phyloP scores from a whole-genome alignment of 2,797 vertebrate genomes.

The Masticophis lateralis region DNA sequence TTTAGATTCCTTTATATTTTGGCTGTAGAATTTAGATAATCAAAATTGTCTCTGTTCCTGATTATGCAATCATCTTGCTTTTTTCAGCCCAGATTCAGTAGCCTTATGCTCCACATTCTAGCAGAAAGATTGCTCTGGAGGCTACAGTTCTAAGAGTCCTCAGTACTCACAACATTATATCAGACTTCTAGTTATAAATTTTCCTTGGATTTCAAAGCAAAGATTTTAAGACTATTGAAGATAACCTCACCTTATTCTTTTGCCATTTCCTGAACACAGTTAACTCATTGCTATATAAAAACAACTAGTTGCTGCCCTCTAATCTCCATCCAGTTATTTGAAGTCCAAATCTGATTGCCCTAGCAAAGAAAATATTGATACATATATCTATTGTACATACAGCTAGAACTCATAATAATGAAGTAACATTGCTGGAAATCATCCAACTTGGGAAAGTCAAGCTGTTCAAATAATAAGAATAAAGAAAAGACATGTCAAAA shows the following conservation, averaged over 20 bases:
- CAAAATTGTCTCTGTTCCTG: background rate
- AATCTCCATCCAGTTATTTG: background rate
- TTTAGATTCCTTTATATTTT: background rate
- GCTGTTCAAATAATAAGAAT: background rate
- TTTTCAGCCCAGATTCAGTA: background rate
- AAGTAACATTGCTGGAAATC: background rate
- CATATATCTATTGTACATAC: background rate
- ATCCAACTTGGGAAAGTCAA: background rate
- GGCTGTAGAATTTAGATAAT: background rate
- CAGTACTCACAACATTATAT: background rate
- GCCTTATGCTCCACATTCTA: background rate
- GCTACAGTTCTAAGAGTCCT: background rate
- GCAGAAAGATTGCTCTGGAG: background rate
- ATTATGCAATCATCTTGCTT: background rate
- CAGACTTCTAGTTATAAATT: background rate
- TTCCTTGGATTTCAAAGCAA: background rate
- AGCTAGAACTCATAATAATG: background rate
- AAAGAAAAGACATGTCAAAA: background rate
- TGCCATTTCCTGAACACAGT: background rate
- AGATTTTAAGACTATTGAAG: background rate
- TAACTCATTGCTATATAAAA: background rate
- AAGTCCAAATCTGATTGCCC: background rate
- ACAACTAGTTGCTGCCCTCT: background rate
- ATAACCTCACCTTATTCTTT: background rate
- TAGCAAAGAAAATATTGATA: background rate